Base-by-base conservation (phyloP, 2,113 vertebrate species). In the Oreochromis tanganicae region DNA sequence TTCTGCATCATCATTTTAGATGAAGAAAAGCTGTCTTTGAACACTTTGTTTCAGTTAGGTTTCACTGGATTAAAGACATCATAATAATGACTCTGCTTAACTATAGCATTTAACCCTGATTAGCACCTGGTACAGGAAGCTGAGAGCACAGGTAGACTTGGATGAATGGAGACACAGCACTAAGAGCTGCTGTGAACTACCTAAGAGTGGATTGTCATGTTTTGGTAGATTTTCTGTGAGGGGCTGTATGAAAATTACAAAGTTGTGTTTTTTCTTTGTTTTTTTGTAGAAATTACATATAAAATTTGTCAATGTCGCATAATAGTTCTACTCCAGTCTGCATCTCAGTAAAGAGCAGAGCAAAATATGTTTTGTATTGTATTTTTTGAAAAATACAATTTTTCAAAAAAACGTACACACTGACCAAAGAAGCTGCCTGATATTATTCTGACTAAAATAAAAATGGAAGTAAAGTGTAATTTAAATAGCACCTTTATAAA, bases 101-200 rank as follows among this genome's bases (percentile, higher is more conserved):
- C 43, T 8, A 78, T 46, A 52, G 52, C 85, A 43, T 87, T 89
- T 80, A 36, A 55, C 24, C 59, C 8, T 61, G 66, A 90, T 83
- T 29, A 68, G 85, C 84, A 78, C 59, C 21, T 84, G 43, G 9
- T 55, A 8, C 38, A 71, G 36, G 63, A 80, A 48, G 41, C 43
- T 52, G 54, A 80, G 21, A 32, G 73, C 71, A 50, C 71, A 75
- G 24, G 71, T 50, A 48, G 71, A 56, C 80, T 81, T 5, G 75
- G n/a, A 54, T 34, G 78, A 13, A 50, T 32, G 38, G 29, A 84
- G 59, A 82, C 54, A 57, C 19, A 78, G 57, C 54, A 14, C 54
- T 8, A 38, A 36, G 32, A 88, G 3, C 71, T 86, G 54, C 56
- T 63, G 84, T 85, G 81, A 80, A 66, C 14, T 36, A 48, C 56